Evolutionary conservation across 30 jellyfish, hydroid and myxozoan species (phyloP), one percentile per base, ranked within the genome.

Genomic region (Nemopilema nomurai): DNA sequence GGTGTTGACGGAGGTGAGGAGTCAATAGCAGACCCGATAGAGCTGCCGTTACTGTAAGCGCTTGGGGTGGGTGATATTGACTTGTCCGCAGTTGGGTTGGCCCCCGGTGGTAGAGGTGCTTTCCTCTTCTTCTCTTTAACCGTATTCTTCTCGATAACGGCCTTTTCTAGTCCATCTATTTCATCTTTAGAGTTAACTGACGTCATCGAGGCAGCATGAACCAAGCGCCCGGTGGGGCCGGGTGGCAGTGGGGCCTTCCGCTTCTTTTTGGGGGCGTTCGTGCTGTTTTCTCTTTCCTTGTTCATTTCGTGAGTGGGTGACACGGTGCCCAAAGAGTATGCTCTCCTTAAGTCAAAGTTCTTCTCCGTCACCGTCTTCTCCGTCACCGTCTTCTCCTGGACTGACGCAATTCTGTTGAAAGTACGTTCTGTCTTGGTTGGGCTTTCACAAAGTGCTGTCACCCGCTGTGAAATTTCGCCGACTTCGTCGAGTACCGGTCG

Each of bases 241-340:
- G 96, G 96, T 8, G 96, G 96, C 31, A 74, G 70, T 0, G 96
- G 96, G 27, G 96, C 96, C 24, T 74, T 89, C 49, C 89, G 51
- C 21, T 87, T 87, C 78, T 70, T 87, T 71, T 71, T 87, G n/a
- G 8, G 20, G 9, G 76, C 65, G 24, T 25, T n/a, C 41, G 66
- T 8, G 70, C 25, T 63, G 20, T 69, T 62, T 20, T 22, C 49
- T 52, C 21, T 67, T 0, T 16, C 26, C 50, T 52, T 51, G 76
- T 32, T 62, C 71, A 28, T 53, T 50, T 69, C 84, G 8, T 21
- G 76, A 3, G 16, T 13, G 13, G 84, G 83, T 50, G 90, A 82
- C 17, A 82, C 21, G 1, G 18, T 51, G 28, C 74, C 90, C 19
- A 82, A 82, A 4, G 90, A 82, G 20, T 82, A 62, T 1, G 90